These are phyloP conservation scores for Alectura lathami DNA, from an alignment of 2,113 vertebrate genomes.

Conservation along the genomic window DNA sequence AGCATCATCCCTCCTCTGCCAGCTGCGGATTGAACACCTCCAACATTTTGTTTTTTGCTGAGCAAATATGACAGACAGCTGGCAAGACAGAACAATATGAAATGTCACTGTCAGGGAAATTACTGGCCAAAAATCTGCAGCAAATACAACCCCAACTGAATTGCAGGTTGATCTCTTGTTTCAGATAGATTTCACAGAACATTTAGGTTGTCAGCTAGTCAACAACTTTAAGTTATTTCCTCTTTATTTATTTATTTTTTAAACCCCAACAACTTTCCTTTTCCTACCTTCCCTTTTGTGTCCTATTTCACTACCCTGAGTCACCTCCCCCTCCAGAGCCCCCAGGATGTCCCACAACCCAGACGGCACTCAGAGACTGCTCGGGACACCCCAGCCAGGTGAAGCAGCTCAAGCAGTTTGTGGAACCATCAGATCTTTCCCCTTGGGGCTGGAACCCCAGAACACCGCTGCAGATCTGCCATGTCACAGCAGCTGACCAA, in stretches of 20 bases:
- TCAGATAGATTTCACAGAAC: neutral
- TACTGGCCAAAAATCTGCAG: neutral
- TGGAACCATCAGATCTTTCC: neutral
- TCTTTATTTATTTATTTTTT: fast-evolving
- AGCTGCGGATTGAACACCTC: neutral
- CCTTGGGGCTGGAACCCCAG: neutral
- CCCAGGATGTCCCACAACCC: fast-evolving
- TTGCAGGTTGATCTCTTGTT: fast-evolving
- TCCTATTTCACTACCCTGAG: fast-evolving
- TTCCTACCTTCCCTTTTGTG: neutral
- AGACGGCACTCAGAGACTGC: neutral
- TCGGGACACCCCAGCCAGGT: neutral
- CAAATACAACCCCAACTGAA: neutral
- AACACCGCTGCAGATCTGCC: neutral
- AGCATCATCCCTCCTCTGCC: neutral
- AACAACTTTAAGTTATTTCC: neutral
- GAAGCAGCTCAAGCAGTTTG: neutral
- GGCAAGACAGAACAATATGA: neutral
- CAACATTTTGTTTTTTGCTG: neutral
- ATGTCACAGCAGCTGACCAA: neutral
- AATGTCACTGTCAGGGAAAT: neutral
- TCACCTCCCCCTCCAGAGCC: neutral
- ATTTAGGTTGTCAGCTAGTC: neutral
- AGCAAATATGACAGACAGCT: neutral
- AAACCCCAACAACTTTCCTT: neutral